phyloP scores from a whole-genome alignment of 2,888 invertebrate species.

The Brachynemurus nebulosus region DNA sequence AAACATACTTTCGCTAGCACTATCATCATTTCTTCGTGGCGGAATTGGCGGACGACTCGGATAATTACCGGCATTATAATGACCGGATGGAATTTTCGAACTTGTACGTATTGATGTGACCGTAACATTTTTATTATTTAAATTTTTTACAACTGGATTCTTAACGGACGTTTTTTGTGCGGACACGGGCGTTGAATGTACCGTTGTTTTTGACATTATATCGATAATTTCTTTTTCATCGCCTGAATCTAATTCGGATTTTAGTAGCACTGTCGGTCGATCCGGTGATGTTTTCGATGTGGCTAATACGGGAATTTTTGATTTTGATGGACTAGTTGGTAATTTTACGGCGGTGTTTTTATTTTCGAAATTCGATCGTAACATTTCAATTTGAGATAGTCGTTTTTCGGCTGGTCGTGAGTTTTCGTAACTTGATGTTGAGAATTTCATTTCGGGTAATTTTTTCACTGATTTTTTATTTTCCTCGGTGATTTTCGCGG shows the following conservation, averaged over 20 bases:
- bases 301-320: constrained; percentile 30
- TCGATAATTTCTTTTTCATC: constrained; percentile 29
- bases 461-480: constrained; percentile 30
- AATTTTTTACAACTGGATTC: constrained; percentile 33
- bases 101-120: constrained; percentile 49
- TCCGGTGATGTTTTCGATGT: constrained; percentile 30
- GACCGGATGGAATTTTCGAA: constrained; percentile 35
- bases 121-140: constrained; percentile 39
- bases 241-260: constrained; percentile 27
- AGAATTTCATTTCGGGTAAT: constrained; percentile 42
- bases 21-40: constrained; percentile 27
- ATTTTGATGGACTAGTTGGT: constrained; percentile 24
- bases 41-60: constrained; percentile 34
- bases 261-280: constrained; percentile 19
- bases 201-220: constrained; percentile 27
- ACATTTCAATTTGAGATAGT: constrained; percentile 38
- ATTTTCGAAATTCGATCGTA: constrained; percentile 35
- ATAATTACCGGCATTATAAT: constrained; percentile 22
- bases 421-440: constrained; percentile 48
- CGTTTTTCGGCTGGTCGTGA: constrained; percentile 42
- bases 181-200: constrained; percentile 27
- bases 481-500: neutral
- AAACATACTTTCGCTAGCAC: constrained; percentile 25
- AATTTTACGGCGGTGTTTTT: constrained; percentile 29
- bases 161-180: constrained; percentile 29